These are phyloP conservation scores for Dermochelys coriacea DNA, from an alignment of 2,797 vertebrate species.

Conservation along the genomic window DNA sequence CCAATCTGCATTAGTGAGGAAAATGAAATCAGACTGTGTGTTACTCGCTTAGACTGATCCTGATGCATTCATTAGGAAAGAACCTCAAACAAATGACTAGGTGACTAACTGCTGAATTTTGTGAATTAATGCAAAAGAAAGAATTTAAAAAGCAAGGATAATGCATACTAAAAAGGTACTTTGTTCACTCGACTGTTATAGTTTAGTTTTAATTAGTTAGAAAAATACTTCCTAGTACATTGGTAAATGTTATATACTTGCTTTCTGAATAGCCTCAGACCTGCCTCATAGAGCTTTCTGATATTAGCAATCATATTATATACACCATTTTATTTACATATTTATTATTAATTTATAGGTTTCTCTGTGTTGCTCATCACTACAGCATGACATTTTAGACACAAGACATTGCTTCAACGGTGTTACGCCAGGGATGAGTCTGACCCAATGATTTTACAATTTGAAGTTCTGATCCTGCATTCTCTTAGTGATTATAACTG, in stretches of 20 bases:
- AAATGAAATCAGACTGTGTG: not conserved
- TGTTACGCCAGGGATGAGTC: not conserved
- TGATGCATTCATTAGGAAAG: accelerated
- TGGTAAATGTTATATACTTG: not conserved
- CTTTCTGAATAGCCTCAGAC: not conserved
- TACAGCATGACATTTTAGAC: not conserved
- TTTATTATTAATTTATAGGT: not conserved
- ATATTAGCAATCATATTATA: not conserved
- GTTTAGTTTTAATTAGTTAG: not conserved
- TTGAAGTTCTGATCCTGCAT: not conserved
- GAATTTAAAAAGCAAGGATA: not conserved
- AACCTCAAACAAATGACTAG: accelerated
- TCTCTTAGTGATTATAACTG: not conserved
- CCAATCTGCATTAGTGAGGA: not conserved
- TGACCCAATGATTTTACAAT: not conserved
- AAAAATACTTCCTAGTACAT: no score
- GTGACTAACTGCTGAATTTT: not conserved
- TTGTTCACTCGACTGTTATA: not conserved
- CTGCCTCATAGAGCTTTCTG: not conserved
- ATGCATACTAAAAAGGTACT: accelerated
- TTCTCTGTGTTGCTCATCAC: not conserved
- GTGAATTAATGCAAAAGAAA: not conserved
- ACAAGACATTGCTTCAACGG: not conserved
- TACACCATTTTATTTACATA: accelerated
- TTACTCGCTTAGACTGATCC: no score